A percentile compares a stretch with the other conserved stretches of the same genome.
These are phyloP conservation scores for Hoplostethus mediterraneus DNA, from an alignment of 2,797 vertebrate species.

Conservation along the genomic window DNA sequence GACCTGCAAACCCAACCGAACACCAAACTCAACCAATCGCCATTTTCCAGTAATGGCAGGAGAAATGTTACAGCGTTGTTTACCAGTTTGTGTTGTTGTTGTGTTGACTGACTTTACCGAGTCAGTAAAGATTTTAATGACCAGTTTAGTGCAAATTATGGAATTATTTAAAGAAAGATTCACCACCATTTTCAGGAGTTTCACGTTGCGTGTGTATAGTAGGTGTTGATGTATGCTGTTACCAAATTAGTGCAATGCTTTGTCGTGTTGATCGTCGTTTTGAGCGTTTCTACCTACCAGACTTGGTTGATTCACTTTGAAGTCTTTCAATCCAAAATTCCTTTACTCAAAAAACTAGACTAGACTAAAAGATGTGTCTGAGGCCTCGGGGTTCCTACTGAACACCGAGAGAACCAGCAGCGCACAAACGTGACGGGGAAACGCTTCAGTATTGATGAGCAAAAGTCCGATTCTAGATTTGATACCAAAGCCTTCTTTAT, in stretches of 20 bases:
- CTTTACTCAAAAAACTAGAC: no score
- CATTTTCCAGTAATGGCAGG: background rate
- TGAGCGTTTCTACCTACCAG: no score
- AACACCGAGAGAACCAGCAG: no score
- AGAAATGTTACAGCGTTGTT: slow-evolving; percentile 26
- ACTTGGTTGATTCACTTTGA: background rate
- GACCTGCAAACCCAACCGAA: slow-evolving; percentile 20
- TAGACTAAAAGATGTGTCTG: no score
- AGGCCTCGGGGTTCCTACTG: no score
- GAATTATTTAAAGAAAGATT: slow-evolving; percentile 22
- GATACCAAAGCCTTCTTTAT: no score
- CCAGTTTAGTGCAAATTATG: slow-evolving; percentile 18
- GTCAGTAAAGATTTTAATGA: slow-evolving; percentile 32
- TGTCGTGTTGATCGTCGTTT: background rate
- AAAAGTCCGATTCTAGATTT: no score
- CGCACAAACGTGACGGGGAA: no score
- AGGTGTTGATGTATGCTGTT: slow-evolving; percentile 30
- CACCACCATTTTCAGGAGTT: no score
- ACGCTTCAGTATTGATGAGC: no score
- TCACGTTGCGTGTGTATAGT: background rate
- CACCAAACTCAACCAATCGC: slow-evolving; percentile 19
- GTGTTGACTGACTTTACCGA: slow-evolving; percentile 35
- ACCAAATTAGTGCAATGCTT: slow-evolving; percentile 34
- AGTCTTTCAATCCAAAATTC: background rate
- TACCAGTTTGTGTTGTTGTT: slow-evolving; percentile 1